A percentile compares a stretch with the other conserved stretches of the same genome.
phyloP scores from a whole-genome alignment of 2,113 vertebrate species.

The Callionymus lyra region DNA sequence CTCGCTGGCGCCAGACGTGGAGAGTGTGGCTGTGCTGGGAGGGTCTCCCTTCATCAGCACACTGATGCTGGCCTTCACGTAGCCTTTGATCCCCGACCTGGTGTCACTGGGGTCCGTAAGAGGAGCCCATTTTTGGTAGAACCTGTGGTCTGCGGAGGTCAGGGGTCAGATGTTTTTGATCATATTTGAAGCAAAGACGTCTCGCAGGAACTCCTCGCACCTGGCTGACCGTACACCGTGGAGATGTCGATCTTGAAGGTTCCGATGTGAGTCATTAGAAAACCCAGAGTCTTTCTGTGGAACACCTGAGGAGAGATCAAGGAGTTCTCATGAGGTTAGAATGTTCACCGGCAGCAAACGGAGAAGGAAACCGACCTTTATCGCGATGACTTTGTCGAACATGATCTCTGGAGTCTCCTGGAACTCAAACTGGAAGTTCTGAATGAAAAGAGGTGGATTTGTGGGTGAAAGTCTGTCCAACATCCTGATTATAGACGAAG shows the following conservation, averaged over 20 bases:
- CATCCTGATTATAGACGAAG: too few species aligned
- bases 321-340: not conserved
- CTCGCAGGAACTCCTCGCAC: conserved; percentile 48
- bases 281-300: conserved; percentile 79
- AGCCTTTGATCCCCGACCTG: conserved; percentile 80
- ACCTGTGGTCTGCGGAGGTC: conserved; percentile 75
- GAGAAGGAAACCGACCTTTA: conserved; percentile 64
- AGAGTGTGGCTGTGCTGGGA: conserved; percentile 53
- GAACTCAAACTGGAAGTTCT: conserved; percentile 94
- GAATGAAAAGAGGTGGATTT: conserved; percentile 21
- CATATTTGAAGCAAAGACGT: not conserved
- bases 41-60: conserved; percentile 74
- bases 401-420: conserved; percentile 73
- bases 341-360: not conserved
- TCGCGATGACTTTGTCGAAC: conserved; percentile 84
- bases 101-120: conserved; percentile 84
- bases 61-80: conserved; percentile 80
- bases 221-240: conserved; percentile 80
- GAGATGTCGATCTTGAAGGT: conserved; percentile 84
- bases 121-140: conserved; percentile 92
- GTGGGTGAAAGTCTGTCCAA: not conserved
- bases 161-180: conserved; percentile 10
- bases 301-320: conserved; percentile 69
- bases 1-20: conserved; percentile 50
- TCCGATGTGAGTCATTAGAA: conserved; percentile 78